Conservation (phyloP, 2,888 invertebrate genomes). For the Lutraria lutraria region DNA sequence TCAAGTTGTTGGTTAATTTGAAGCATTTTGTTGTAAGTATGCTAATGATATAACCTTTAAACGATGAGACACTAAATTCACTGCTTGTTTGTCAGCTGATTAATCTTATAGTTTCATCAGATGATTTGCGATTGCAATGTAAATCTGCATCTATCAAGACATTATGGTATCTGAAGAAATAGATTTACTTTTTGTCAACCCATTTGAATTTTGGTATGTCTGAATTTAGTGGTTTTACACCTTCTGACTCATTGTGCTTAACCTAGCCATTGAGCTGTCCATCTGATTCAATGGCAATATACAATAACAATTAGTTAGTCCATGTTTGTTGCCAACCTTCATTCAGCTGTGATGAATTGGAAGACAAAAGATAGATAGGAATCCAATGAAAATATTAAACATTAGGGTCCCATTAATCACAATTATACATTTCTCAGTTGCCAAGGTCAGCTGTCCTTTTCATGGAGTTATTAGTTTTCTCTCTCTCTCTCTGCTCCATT, state of each 20-base stretch:
- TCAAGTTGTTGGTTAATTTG: slow-evolving; percentile 6
- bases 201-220: too few relatives aligned
- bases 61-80: neutral
- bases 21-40: neutral
- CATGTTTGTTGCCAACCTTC: neutral
- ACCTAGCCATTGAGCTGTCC: neutral
- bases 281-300: neutral
- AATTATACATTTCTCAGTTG: slow-evolving; percentile 8
- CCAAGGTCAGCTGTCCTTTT: slow-evolving; percentile 4
- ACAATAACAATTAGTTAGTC: neutral
- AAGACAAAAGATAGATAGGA: neutral
- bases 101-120: neutral
- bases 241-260: neutral
- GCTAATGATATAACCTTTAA: neutral
- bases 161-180: too few relatives aligned
- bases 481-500: slow-evolving; percentile 4
- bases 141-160: too few relatives aligned
- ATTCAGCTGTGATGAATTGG: neutral
- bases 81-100: neutral
- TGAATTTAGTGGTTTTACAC: neutral
- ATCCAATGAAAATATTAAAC: slow-evolving; percentile 1
- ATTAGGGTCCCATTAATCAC: neutral
- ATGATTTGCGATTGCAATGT: neutral
- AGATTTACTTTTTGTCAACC: too few relatives aligned
- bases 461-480: neutral